Conservation (phyloP, 2,888 invertebrate species). For the Nomada fucata region DNA sequence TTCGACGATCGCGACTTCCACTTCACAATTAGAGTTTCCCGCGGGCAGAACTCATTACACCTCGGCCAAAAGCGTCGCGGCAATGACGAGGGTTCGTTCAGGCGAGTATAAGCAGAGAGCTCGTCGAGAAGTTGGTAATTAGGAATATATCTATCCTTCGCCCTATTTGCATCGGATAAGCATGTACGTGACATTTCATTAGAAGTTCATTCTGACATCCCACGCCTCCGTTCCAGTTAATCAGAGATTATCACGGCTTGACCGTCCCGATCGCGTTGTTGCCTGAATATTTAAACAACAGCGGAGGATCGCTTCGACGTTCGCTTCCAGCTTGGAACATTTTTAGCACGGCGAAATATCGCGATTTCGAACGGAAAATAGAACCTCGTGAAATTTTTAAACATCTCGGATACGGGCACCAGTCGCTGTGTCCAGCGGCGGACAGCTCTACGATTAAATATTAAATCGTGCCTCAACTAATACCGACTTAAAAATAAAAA, state of each 20-base stretch:
- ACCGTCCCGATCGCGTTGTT: slow-evolving; percentile 24
- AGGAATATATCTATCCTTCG: slow-evolving; percentile 56
- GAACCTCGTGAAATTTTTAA: too few species aligned
- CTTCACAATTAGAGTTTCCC: slow-evolving; percentile 20
- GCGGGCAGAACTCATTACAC: slow-evolving; percentile 1
- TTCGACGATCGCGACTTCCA: slow-evolving; percentile 2
- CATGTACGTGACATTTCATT: slow-evolving; percentile 63
- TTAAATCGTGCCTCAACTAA: too few species aligned
- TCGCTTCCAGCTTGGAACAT: background rate
- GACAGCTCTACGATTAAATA: too few species aligned
- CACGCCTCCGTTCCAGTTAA: slow-evolving; percentile 21
- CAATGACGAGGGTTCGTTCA: slow-evolving; percentile 39
- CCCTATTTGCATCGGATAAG: slow-evolving; percentile 46
- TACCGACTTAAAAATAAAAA: too few species aligned
- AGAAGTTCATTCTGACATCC: slow-evolving; percentile 45
- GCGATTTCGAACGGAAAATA: too few species aligned
- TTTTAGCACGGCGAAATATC: background rate
- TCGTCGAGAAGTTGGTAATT: slow-evolving; percentile 45
- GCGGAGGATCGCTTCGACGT: slow-evolving; percentile 7
- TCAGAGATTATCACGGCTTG: slow-evolving; percentile 20
- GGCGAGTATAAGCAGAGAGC: slow-evolving; percentile 15
- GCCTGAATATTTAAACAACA: background rate
- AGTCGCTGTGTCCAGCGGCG: too few species aligned
- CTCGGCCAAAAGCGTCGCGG: slow-evolving; percentile 25
- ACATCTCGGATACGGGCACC: too few species aligned